Evolutionary conservation across 2,888 invertebrate species (phyloP), one percentile per base, ranked within the genome.

Genomic region (Ariolimax columbianus): DNA sequence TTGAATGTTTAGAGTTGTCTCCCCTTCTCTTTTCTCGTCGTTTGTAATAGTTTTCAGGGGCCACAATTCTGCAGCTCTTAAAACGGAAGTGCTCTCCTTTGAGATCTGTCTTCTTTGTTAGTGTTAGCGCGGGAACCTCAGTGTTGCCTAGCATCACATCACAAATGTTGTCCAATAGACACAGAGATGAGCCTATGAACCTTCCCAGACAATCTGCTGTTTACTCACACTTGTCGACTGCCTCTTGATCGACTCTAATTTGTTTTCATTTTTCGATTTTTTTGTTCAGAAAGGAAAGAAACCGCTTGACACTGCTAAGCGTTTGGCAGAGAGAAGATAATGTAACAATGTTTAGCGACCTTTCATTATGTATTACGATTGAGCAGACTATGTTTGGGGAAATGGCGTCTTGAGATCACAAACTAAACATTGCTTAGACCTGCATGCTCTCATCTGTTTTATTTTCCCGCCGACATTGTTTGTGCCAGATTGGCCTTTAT

Each of bases 31-130:
- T 63, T 1, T n/a, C n/a, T n/a, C 47, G 6, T 23, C n/a, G 55
- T 63, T 63, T 63, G n/a, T 23, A 55, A n/a, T 63, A 63, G 59
- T n/a, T 63, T n/a, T n/a, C 59, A 63, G 59, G 59, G 59, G 59
- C 26, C 59, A n/a, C 23, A 63, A 63, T n/a, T 63, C 59, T 63
- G 59, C n/a, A 6, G 59, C 59, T 63, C 59, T 63, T 63, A 63
- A n/a, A 63, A 14, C 23, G 26, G 9, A 33, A 68, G 4, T 4
- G 1, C 1, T 36, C 1, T 3, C 14, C 36, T 19, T 68, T 68
- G 36, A 68, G 59, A 63, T 7, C 23, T 68, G 36, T 33, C 36
- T 33, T 36, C 36, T 36, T 36, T 72, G 72, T 72, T 26, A 26
- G 40, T 40, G 72, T 40, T 72, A n/a, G 26, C 72, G 3, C 17